phyloP scores from a whole-genome alignment of 2,888 invertebrate genomes.

The Oxycera nigricornis region DNA sequence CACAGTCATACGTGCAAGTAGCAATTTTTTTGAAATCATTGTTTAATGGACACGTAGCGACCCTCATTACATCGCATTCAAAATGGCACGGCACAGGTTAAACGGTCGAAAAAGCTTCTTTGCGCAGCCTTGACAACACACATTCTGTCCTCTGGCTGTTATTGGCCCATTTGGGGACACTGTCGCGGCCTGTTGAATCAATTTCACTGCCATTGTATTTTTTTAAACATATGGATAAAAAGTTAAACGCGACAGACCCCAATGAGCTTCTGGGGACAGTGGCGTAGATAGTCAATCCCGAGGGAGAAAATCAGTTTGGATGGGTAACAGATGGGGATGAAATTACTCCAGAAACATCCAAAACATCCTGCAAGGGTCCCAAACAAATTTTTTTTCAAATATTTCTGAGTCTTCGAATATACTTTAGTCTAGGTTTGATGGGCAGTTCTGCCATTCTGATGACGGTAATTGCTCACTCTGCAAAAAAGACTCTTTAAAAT shows the following conservation, averaged over 20 bases:
- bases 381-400: too few species aligned
- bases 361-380: too few species aligned
- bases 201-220: conserved; percentile 37
- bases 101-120: conserved; percentile 29
- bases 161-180: conserved; percentile 40
- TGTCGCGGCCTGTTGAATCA: background rate
- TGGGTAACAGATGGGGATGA: too few species aligned
- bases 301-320: too few species aligned
- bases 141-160: conserved; percentile 17
- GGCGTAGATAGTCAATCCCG: background rate
- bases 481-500: too few species aligned
- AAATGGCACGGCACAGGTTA: conserved; percentile 20
- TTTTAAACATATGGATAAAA: background rate
- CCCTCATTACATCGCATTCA: conserved; percentile 26
- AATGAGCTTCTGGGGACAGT: conserved; percentile 10
- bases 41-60: conserved; percentile 37
- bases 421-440: too few species aligned
- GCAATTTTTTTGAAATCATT: conserved; percentile 39
- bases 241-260: background rate
- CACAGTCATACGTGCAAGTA: conserved; percentile 36
- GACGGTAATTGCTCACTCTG: too few species aligned
- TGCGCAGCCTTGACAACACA: conserved; percentile 33
- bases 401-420: too few species aligned
- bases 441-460: too few species aligned
- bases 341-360: too few species aligned